Percentiles rank a stretch among this genome's conserved stretches.
Evolutionary conservation across 2,797 vertebrate species (phyloP).

Genomic region (Oreortyx pictus): DNA sequence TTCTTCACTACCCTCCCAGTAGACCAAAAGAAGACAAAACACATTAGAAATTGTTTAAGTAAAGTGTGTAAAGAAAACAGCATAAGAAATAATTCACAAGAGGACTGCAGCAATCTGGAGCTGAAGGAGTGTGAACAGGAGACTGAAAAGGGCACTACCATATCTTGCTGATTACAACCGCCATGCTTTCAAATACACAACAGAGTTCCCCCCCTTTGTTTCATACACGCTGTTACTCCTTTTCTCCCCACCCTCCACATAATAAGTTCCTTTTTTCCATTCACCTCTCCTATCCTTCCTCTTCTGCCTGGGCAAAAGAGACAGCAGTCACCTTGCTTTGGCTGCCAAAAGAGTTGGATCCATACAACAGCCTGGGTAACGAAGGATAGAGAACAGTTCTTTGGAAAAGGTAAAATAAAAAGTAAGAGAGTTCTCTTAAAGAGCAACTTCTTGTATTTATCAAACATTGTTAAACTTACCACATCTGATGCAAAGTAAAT

Average conservation of each 20-base stretch:
- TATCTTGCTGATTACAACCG: background rate
- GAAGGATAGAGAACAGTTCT: background rate
- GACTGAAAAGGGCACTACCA: background rate
- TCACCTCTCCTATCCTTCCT: background rate
- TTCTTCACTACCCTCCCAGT: background rate
- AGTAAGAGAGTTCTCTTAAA: background rate
- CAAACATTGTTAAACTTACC: background rate
- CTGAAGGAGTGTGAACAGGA: background rate
- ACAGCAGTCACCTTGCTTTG: background rate
- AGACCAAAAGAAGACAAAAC: background rate
- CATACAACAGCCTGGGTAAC: background rate
- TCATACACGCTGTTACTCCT: background rate
- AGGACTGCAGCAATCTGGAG: fast-evolving
- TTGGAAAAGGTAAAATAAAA: background rate
- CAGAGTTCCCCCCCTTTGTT: background rate
- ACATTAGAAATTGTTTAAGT: background rate
- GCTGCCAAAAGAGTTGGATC: background rate
- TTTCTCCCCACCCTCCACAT: background rate
- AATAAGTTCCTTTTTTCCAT: background rate
- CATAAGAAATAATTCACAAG: background rate
- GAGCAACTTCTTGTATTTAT: background rate
- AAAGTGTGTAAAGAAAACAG: background rate
- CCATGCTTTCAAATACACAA: background rate
- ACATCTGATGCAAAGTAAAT: background rate
- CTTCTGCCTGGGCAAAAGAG: background rate